Evolutionary conservation across 2,797 vertebrate genomes (phyloP), one percentile per base, ranked within the genome.

Genomic region (Saxicola maurus): DNA sequence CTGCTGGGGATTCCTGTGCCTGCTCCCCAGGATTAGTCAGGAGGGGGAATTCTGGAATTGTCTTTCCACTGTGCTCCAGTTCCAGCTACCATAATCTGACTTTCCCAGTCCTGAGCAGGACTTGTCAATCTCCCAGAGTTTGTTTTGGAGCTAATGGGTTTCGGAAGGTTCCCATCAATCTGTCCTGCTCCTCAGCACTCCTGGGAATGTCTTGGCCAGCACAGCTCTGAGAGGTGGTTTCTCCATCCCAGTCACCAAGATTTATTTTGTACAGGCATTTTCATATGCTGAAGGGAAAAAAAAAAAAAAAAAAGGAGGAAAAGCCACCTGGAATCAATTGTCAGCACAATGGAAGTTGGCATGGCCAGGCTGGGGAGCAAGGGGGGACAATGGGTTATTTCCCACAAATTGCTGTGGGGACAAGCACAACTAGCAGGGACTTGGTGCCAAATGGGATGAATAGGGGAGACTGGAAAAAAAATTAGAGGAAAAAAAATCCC

Each of bases 271-370:
- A 80, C 19, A 93, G 82, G 84, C 61, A 62, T 94, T 91, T 89
- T 92, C 80, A 64, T 78, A 65, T 38, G 68, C 82, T 68, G 35
- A 68, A n/a, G 5, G 40, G 4, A 2, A 17, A 24, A 17, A 51
- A 14, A 40, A 6, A 46, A 35, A 35, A 35, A 35, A 35, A 35
- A 35, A 35, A 4, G 7, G 27, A 61, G 62, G 25, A 59, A 53
- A 71, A 12, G 7, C 20, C 89, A 89, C 90, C 93, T 85, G 89
- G 95, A 95, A 91, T 78, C 79, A 87, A 87, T 96, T 90, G 79
- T 83, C 69, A 91, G 85, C 79, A 94, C 90, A 91, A 89, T 95
- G 84, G 87, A 78, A 91, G 92, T 16, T 95, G 93, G 92, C 90
- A 93, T 83, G 45, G 91, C 59, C 67, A 73, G 33, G 3, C 91